A percentile compares a stretch with the other conserved stretches of the same genome.
These are phyloP conservation scores for Fopius arisanus DNA, from an alignment of 1,140 invertebrate genomes.

Conservation along the genomic window DNA sequence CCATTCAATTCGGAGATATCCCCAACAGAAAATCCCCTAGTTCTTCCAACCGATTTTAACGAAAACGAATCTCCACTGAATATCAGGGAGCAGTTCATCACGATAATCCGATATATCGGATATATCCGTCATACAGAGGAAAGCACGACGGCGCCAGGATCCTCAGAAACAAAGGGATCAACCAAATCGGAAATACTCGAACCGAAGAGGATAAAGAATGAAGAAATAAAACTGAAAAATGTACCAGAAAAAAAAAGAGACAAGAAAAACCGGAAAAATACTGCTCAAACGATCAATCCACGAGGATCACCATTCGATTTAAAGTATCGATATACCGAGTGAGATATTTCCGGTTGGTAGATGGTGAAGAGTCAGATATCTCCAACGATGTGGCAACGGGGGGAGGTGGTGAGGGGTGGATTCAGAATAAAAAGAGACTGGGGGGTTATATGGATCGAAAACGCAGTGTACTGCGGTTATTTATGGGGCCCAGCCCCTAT, in stretches of 20 bases:
- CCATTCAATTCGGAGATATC: no score
- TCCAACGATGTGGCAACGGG: no score
- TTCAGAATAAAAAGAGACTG: not conserved
- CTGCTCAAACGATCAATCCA: conserved; percentile 7
- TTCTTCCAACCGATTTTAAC: no score
- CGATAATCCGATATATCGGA: no score
- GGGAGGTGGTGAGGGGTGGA: not conserved
- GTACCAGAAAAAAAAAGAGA: not conserved
- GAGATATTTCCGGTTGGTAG: not conserved
- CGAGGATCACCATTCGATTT: conserved; percentile 8
- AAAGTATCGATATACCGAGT: not conserved
- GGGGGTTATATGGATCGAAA: conserved; percentile 43
- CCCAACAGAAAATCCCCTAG: no score
- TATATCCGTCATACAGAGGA: no score
- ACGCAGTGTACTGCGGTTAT: conserved; percentile 44
- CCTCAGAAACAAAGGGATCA: not conserved
- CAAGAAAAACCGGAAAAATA: not conserved
- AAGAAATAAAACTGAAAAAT: not conserved
- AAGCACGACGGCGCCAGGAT: not conserved
- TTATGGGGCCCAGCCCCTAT: conserved; percentile 43
- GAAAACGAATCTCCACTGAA: no score
- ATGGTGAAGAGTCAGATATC: conserved; percentile 3
- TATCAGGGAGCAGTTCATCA: no score
- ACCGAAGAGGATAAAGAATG: no score
- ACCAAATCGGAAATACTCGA: no score